Base-by-base conservation (phyloP, 2,888 invertebrate genomes). In the Hyposoter dolosus region DNA sequence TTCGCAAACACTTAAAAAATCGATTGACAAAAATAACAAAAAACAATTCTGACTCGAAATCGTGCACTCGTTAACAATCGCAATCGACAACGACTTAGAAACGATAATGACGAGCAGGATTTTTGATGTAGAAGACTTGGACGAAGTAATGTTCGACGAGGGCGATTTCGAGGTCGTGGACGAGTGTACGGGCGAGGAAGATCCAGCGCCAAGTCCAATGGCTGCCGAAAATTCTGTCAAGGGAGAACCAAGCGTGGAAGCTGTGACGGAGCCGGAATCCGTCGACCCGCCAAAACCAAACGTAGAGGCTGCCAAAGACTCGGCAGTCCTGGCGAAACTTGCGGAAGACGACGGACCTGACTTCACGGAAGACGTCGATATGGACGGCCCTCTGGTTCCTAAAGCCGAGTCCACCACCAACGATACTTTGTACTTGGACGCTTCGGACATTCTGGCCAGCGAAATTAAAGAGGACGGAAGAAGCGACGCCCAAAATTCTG, bases 111-210 rank as follows among this genome's bases (percentile, higher is more conserved):
- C 60, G 19, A 23, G 9, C 69, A 23, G 1, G 6, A 45, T 32
- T 65, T 35, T 50, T 15, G 3, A 28, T 85, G 35, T 69, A 91
- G 92, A 91, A 78, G 89, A 90, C 75, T 87, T 89, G 28, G 90
- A 87, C 47, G 86, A 77, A 76, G 88, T 89, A 53, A 89, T 90
- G 83, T 91, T 92, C 65, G 92, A 92, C 82, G 91, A 90, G 12
- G 92, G 91, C 65, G 91, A 92, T 83, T 92, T 91, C 74, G 89
- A 93, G 85, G 91, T 93, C 17, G 89, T 92, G 7, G 92, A 93
- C 23, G 93, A 92, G 86, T 90, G 90, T 60, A 76, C 83, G 0
- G 90, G 90, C 35, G 91, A 92, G 23, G 92, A 92, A 7, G 91
- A 91, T 9, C 28, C 76, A 1, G 63, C 76, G 32, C 40, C 72